Percentiles rank a stretch among this genome's conserved stretches.
Evolutionary conservation across 2,113 vertebrate species (phyloP).

Genomic region (Rousettus leschenaultii): DNA sequence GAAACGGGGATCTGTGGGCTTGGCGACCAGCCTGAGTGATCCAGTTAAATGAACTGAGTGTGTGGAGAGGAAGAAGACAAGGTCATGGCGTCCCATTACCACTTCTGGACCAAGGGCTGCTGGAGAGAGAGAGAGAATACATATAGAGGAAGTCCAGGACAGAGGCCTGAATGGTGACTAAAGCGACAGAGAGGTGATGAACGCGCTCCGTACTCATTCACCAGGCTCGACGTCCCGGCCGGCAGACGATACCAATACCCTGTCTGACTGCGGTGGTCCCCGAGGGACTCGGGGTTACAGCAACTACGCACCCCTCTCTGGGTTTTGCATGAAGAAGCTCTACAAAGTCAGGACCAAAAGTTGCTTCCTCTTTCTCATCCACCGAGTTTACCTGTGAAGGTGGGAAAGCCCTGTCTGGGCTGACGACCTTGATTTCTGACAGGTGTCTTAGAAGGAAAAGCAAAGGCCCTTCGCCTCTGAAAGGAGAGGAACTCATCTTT

Average conservation of each 20-base stretch:
- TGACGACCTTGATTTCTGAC: background rate
- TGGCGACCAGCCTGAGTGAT: background rate
- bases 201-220: accelerated
- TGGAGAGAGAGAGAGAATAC: background rate
- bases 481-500: background rate
- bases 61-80: background rate
- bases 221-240: too few relatives aligned
- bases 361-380: background rate
- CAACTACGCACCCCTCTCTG: background rate
- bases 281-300: background rate
- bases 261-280: background rate
- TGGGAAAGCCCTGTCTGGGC: accelerated
- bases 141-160: background rate
- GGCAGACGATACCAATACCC: accelerated
- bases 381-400: accelerated
- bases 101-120: background rate
- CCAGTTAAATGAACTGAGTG: background rate
- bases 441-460: background rate
- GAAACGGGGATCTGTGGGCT: background rate
- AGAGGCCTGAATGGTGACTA: background rate
- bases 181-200: background rate
- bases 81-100: too few relatives aligned
- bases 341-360: background rate
- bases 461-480: background rate
- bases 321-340: background rate